Percentiles rank a stretch among this genome's conserved stretches.
These are phyloP conservation scores for Scortum barcoo DNA, from an alignment of 2,113 vertebrate genomes.

Conservation along the genomic window DNA sequence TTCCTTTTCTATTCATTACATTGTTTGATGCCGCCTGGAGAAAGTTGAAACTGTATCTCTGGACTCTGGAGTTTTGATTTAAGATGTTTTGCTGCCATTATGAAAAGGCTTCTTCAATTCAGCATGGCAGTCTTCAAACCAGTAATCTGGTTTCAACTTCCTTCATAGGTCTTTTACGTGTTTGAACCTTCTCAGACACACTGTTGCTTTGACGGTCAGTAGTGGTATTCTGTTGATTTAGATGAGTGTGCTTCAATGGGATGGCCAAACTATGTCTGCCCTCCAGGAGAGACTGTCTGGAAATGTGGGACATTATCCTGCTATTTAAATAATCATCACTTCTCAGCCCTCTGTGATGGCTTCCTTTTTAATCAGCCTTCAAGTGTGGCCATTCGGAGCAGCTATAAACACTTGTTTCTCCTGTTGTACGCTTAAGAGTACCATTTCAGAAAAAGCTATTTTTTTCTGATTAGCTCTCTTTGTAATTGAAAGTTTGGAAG, in stretches of 20 bases:
- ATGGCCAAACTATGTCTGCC: background rate
- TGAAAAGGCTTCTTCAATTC: conserved; percentile 1
- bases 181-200: background rate
- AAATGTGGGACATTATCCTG: no score
- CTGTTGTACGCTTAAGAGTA: no score
- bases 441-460: no score
- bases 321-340: background rate
- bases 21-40: conserved; percentile 53
- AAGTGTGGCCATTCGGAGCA: background rate
- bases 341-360: background rate
- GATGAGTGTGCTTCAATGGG: background rate
- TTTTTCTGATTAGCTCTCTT: conserved; percentile 23
- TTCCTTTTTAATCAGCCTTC: no score
- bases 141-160: background rate
- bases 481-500: conserved; percentile 26
- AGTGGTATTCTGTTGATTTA: background rate
- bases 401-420: background rate
- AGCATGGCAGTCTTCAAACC: background rate
- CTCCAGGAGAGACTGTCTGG: no score
- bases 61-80: background rate
- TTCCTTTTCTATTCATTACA: conserved; percentile 64
- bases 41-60: background rate
- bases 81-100: background rate
- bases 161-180: background rate
- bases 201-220: background rate